These are phyloP conservation scores for Clarias magur DNA, from an alignment of 2,113 vertebrate genomes.

Conservation along the genomic window DNA sequence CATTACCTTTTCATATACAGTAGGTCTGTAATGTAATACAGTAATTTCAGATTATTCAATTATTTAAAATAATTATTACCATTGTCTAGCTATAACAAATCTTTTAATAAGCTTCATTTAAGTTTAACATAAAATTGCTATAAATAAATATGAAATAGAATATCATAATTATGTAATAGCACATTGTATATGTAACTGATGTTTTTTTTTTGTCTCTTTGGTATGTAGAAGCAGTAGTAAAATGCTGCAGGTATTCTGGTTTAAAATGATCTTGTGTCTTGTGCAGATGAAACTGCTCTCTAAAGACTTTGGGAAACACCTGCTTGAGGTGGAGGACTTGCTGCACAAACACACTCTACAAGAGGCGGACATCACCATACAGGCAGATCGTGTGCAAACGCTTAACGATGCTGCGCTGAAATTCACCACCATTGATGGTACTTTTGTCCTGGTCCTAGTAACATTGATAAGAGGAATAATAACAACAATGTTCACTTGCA, in stretches of 20 bases:
- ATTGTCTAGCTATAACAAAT: background rate
- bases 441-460: background rate
- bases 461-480: background rate
- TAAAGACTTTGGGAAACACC: slow-evolving; percentile 89
- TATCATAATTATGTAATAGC: background rate
- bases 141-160: background rate
- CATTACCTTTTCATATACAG: background rate
- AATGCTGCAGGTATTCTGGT: background rate
- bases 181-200: background rate
- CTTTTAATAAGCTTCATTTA: background rate
- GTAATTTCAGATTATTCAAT: background rate
- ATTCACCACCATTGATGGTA: slow-evolving; percentile 88
- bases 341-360: slow-evolving; percentile 90
- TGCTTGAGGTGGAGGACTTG: slow-evolving; percentile 90
- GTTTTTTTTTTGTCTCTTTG: background rate
- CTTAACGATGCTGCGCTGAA: slow-evolving; percentile 84
- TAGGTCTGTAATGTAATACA: background rate
- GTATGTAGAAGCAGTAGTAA: background rate
- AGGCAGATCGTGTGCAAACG: slow-evolving; percentile 84
- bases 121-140: background rate
- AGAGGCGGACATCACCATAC: slow-evolving; percentile 85
- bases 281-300: slow-evolving; percentile 82
- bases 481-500: background rate
- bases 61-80: background rate
- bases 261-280: background rate